phyloP scores from a whole-genome alignment of 2,888 invertebrate species.

The Hypomecis punctinalis region DNA sequence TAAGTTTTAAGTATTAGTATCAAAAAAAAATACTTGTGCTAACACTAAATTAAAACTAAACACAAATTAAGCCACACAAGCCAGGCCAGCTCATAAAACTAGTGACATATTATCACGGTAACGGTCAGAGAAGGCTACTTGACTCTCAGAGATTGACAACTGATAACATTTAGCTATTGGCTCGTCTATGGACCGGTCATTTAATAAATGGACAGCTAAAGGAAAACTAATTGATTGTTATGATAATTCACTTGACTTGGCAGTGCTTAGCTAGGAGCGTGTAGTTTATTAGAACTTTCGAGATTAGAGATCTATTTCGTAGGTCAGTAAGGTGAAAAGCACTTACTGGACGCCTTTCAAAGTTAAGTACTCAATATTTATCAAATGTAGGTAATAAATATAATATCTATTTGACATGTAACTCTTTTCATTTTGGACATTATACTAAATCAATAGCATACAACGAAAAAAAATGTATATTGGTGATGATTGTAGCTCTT shows the following conservation, averaged over 20 bases:
- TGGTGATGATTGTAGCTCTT: too few relatives aligned
- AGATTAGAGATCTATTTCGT: conserved; percentile 1
- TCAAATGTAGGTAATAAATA: too few relatives aligned
- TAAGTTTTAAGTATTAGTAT: too few relatives aligned
- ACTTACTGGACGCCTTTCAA: too few relatives aligned
- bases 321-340: background rate
- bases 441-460: too few relatives aligned
- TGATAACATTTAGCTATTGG: conserved; percentile 76
- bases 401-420: too few relatives aligned
- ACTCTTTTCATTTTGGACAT: too few relatives aligned
- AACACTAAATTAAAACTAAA: background rate
- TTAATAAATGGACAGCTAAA: conserved; percentile 79
- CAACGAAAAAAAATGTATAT: too few relatives aligned
- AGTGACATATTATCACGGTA: conserved; percentile 23
- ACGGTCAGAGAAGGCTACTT: conserved; percentile 58
- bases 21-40: too few relatives aligned
- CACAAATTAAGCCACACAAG: background rate
- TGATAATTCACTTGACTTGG: conserved; percentile 73
- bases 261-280: conserved; percentile 20
- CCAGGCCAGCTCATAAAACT: conserved; percentile 1
- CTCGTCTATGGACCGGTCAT: conserved; percentile 70
- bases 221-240: conserved; percentile 76
- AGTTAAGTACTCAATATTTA: too few relatives aligned
- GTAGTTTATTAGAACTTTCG: conserved; percentile 8
- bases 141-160: conserved; percentile 75